phyloP scores from a whole-genome alignment of 2,113 vertebrate species.

The Stomatorhinus ivindoensis region DNA sequence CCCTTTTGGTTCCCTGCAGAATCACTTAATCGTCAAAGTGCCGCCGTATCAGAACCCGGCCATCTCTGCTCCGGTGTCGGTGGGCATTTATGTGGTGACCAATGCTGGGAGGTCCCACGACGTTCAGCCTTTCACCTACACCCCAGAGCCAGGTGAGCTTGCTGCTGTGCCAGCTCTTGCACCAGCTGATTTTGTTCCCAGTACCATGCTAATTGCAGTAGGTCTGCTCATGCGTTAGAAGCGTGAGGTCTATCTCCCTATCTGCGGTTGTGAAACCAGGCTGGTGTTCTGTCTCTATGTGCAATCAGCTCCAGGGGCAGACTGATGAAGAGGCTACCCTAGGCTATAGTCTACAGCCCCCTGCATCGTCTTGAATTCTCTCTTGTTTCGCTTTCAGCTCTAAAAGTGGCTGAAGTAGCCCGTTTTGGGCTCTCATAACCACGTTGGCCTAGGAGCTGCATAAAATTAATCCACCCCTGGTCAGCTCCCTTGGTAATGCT shows the following conservation, averaged over 20 bases:
- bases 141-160: slow-evolving; percentile 78
- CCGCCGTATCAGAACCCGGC: slow-evolving; percentile 86
- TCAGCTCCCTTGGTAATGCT: background rate
- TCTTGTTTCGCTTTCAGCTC: background rate
- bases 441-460: background rate
- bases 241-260: background rate
- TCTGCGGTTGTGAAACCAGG: background rate
- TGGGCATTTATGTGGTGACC: slow-evolving; percentile 89
- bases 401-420: background rate
- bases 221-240: background rate
- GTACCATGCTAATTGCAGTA: background rate
- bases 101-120: slow-evolving; percentile 94
- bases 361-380: background rate
- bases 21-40: slow-evolving; percentile 95
- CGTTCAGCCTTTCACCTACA: slow-evolving; percentile 90
- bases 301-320: background rate
- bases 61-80: slow-evolving; percentile 77
- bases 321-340: background rate
- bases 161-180: too few relatives aligned
- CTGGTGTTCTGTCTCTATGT: background rate
- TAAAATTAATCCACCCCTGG: background rate
- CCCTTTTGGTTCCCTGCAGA: slow-evolving; percentile 56
- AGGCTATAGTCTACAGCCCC: background rate
- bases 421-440: background rate
- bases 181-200: background rate